Evolutionary conservation across 2,888 invertebrate species (phyloP).

Genomic region (Synergus itoensis): DNA sequence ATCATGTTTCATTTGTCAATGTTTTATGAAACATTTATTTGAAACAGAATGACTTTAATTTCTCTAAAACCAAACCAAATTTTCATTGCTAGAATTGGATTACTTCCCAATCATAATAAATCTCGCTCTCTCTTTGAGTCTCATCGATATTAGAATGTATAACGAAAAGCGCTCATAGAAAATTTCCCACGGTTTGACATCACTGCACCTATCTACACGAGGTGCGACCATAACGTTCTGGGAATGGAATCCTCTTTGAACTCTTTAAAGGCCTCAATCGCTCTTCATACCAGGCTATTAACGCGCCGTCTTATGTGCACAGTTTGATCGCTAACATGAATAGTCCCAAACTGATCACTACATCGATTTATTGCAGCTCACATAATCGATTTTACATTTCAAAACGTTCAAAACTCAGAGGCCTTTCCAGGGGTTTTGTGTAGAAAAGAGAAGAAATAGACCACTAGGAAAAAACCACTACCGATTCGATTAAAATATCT

Average conservation of each 20-base stretch:
- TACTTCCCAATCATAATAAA: background rate
- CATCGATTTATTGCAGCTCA: too few species aligned
- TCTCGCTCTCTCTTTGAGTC: background rate
- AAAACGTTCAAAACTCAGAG: too few species aligned
- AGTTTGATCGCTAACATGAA: background rate
- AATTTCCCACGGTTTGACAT: conserved; percentile 58
- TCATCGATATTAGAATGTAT: conserved; percentile 48
- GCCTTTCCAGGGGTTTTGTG: too few species aligned
- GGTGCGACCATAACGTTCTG: conserved; percentile 53
- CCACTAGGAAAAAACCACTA: too few species aligned
- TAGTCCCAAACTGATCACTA: background rate
- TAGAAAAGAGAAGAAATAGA: too few species aligned
- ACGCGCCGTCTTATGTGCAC: background rate
- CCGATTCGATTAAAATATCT: too few species aligned
- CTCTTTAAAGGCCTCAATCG: conserved; percentile 43
- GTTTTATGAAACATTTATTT: too few species aligned
- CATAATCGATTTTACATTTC: too few species aligned
- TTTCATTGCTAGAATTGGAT: background rate
- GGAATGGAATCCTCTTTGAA: conserved; percentile 53
- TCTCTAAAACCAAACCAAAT: background rate
- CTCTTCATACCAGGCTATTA: conserved; percentile 23
- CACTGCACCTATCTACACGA: conserved; percentile 53
- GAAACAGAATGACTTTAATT: background rate
- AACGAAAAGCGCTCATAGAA: conserved; percentile 45
- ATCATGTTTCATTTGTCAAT: too few species aligned